Conservation (phyloP, 2,113 vertebrate species). For the Willisornis vidua region DNA sequence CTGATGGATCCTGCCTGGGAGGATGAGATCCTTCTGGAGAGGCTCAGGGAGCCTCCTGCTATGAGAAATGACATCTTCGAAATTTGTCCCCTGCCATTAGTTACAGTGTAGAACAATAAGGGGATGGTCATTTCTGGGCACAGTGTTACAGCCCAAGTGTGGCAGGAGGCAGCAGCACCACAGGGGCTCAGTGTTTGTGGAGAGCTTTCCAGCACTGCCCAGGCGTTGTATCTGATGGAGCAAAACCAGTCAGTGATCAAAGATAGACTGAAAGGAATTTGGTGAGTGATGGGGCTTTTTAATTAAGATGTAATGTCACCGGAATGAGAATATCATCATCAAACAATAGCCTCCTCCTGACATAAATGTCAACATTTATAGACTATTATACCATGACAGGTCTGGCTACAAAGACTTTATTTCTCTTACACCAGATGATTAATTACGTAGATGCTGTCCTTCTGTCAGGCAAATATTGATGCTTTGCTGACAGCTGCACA, state of each 20-base stretch:
- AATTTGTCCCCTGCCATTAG: not conserved
- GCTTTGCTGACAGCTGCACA: slow-evolving; percentile 23
- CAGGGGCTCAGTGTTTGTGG: not conserved
- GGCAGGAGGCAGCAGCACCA: not conserved
- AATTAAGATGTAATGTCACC: slow-evolving; percentile 64
- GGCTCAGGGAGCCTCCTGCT: not conserved
- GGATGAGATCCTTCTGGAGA: not conserved
- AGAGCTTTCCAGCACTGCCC: not conserved
- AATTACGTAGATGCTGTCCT: slow-evolving; percentile 68
- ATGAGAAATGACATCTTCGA: not conserved
- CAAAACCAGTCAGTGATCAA: not conserved
- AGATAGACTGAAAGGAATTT: slow-evolving; percentile 10
- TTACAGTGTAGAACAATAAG: not conserved
- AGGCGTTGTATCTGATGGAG: not conserved
- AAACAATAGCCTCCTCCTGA: slow-evolving; percentile 58
- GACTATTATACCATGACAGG: slow-evolving; percentile 5
- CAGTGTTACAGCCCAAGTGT: not conserved
- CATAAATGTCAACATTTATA: slow-evolving; percentile 68
- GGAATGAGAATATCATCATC: slow-evolving; percentile 44
- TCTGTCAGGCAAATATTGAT: slow-evolving; percentile 27
- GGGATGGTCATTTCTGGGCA: not conserved
- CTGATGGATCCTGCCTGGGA: not conserved
- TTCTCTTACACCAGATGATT: slow-evolving; percentile 62
- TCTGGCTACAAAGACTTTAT: slow-evolving; percentile 54
- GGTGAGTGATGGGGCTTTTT: slow-evolving; percentile 53